Evolutionary conservation across 2,888 invertebrate genomes (phyloP).

Genomic region (Sipha maydis): DNA sequence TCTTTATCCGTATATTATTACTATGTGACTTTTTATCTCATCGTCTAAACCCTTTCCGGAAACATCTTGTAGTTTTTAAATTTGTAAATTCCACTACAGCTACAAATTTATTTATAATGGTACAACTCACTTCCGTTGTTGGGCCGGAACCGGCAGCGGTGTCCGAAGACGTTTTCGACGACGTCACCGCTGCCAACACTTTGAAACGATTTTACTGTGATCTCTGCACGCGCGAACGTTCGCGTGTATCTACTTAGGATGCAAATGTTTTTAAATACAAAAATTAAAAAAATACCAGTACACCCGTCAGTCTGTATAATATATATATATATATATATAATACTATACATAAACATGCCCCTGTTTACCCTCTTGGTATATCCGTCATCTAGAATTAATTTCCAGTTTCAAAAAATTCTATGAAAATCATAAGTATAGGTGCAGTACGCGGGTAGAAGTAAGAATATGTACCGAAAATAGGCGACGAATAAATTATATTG

Average conservation of each 20-base stretch:
- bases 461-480: background rate
- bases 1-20: no score
- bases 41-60: no score
- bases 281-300: no score
- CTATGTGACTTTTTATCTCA: no score
- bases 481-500: no score
- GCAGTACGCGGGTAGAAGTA: background rate
- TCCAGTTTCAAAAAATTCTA: background rate
- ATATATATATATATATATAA: background rate
- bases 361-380: background rate
- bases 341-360: background rate
- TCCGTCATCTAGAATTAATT: background rate
- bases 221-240: background rate
- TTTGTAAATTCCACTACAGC: no score
- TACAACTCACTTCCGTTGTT: background rate
- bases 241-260: background rate
- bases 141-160: constrained; percentile 29
- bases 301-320: no score
- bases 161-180: background rate
- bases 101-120: no score
- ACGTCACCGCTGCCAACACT: background rate
- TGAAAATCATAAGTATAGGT: background rate
- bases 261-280: no score
- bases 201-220: background rate
- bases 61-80: no score